These are phyloP conservation scores for Clarias magur DNA, from an alignment of 2,113 vertebrate species.

Conservation along the genomic window DNA sequence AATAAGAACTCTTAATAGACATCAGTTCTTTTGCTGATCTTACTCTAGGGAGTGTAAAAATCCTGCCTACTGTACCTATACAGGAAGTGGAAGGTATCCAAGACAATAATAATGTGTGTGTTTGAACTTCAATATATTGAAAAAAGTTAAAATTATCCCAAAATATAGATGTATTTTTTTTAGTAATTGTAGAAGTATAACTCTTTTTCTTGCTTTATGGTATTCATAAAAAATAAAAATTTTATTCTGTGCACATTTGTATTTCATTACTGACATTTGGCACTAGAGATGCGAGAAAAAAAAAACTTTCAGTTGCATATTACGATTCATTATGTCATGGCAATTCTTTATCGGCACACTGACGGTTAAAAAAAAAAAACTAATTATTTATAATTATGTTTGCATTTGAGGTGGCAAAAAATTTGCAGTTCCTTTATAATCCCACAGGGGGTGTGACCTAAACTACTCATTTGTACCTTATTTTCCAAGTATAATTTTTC, in stretches of 20 bases:
- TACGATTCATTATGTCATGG: too few relatives aligned
- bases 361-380: too few relatives aligned
- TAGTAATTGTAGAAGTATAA: neutral
- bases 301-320: too few relatives aligned
- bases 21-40: neutral
- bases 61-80: neutral
- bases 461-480: too few relatives aligned
- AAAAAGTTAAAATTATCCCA: conserved; percentile 8
- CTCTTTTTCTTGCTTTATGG: neutral
- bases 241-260: neutral
- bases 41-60: neutral
- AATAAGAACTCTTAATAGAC: neutral
- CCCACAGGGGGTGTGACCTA: too few relatives aligned
- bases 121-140: neutral
- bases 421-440: too few relatives aligned
- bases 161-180: neutral
- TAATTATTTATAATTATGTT: too few relatives aligned
- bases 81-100: neutral
- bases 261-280: neutral
- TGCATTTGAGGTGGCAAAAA: too few relatives aligned
- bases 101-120: neutral
- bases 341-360: too few relatives aligned
- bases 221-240: neutral
- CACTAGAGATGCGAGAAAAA: neutral
- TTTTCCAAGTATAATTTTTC: too few relatives aligned